These are phyloP conservation scores for Bubo bubo DNA, from an alignment of 2,113 vertebrate species.

Conservation along the genomic window DNA sequence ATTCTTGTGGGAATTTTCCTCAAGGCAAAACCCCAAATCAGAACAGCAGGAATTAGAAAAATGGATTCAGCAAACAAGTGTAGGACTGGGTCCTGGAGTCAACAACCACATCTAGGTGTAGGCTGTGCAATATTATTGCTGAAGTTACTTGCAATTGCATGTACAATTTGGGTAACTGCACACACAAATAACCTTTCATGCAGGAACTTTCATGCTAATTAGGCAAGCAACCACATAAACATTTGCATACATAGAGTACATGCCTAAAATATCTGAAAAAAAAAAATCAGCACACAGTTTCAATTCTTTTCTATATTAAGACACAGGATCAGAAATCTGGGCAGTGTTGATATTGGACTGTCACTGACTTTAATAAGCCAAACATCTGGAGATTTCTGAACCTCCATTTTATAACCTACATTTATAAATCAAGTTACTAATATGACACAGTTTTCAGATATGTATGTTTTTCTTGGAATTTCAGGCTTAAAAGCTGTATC, in stretches of 20 bases:
- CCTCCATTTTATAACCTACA: constrained; percentile 43
- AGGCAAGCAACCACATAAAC: not conserved
- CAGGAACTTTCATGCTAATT: not conserved
- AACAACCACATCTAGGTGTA: not conserved
- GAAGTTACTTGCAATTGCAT: not conserved
- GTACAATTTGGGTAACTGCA: not conserved
- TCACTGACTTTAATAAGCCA: constrained; percentile 42
- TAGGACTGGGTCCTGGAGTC: not conserved
- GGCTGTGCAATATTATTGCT: not conserved
- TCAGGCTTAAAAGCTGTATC: not conserved
- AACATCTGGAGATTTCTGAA: constrained; percentile 68
- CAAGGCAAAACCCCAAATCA: not conserved
- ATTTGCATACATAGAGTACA: not conserved
- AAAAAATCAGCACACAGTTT: not conserved
- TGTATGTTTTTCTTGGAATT: constrained; percentile 48
- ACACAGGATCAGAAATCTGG: constrained; percentile 15
- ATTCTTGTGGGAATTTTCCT: not conserved
- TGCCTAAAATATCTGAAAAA: not conserved
- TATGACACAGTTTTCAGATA: constrained; percentile 48
- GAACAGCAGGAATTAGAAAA: not conserved
- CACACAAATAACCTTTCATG: not conserved
- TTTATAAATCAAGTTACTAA: constrained; percentile 55
- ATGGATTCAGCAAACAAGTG: not conserved
- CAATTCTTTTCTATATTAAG: constrained; percentile 37
- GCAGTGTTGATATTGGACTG: constrained; percentile 32